phyloP scores from a whole-genome alignment of 2,797 vertebrate species.

The Novumbra hubbsi region DNA sequence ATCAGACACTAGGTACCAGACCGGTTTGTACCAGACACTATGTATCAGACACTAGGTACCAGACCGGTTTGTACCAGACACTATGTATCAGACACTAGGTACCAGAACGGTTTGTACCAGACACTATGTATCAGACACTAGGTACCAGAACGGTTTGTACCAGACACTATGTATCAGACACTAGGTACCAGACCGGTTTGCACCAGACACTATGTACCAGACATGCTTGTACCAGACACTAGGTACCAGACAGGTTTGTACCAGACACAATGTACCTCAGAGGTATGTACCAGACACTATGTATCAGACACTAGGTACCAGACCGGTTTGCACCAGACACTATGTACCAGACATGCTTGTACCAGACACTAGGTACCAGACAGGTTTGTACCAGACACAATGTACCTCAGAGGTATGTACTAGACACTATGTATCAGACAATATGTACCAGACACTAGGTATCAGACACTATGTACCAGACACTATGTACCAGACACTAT shows the following conservation, averaged over 20 bases:
- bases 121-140: no score
- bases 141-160: no score
- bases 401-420: slow-evolving; percentile 58
- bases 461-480: no score
- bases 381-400: slow-evolving; percentile 53
- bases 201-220: slow-evolving; percentile 33
- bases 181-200: slow-evolving; percentile 60
- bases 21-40: slow-evolving; percentile 52
- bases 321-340: slow-evolving; percentile 51
- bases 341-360: slow-evolving; percentile 58
- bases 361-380: slow-evolving; percentile 37
- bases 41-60: no score
- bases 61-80: slow-evolving; percentile 52
- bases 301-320: no score
- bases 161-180: no score
- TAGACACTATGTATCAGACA: no score
- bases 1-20: no score
- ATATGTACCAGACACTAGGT: slow-evolving; percentile 35
- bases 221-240: slow-evolving; percentile 52
- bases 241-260: slow-evolving; percentile 57
- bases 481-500: slow-evolving; percentile 30
- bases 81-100: no score
- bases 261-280: no score
- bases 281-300: slow-evolving; percentile 52
- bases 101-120: slow-evolving; percentile 55